Evolutionary conservation across 2,797 vertebrate species (phyloP).

Genomic region (Miichthys miiuy): DNA sequence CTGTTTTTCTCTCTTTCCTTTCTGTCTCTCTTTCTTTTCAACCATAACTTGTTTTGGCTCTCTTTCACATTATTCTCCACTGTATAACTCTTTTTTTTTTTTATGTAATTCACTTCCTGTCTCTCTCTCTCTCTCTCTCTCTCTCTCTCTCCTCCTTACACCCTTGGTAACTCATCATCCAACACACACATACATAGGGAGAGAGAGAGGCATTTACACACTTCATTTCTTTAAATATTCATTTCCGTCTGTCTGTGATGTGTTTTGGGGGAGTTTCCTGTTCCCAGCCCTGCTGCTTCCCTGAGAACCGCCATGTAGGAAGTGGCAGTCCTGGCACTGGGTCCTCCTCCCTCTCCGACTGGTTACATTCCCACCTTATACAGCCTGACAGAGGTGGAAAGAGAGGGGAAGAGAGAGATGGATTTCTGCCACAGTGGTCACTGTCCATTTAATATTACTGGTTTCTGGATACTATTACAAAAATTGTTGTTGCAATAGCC

Average conservation of each 20-base stretch:
- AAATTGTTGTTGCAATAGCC: constrained; percentile 55
- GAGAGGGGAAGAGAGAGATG: constrained; percentile 31
- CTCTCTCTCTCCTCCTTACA: constrained; percentile 38
- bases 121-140: constrained; percentile 34
- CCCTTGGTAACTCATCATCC: constrained; percentile 61
- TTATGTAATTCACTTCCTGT: constrained; percentile 57
- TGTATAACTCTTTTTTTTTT: constrained; percentile 41
- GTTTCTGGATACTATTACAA: constrained; percentile 60
- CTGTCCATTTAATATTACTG: constrained; percentile 65
- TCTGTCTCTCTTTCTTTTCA: constrained; percentile 62
- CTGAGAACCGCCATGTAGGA: constrained; percentile 82
- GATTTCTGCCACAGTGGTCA: constrained; percentile 51
- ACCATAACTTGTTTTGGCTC: constrained; percentile 70
- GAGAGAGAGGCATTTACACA: constrained; percentile 53
- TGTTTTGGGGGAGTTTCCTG: constrained; percentile 81
- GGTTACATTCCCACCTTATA: constrained; percentile 62
- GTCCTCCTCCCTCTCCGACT: constrained; percentile 54
- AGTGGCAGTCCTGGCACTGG: constrained; percentile 76
- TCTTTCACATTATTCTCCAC: constrained; percentile 59
- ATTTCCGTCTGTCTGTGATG: constrained; percentile 81
- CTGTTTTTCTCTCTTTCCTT: constrained; percentile 78
- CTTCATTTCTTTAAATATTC: constrained; percentile 82
- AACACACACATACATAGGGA: constrained; percentile 34
- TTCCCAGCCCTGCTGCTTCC: constrained; percentile 80
- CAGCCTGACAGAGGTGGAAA: constrained; percentile 22